These are phyloP conservation scores for Cyrtorhinus lividipennis DNA, from an alignment of 1,140 invertebrate species.

Conservation along the genomic window DNA sequence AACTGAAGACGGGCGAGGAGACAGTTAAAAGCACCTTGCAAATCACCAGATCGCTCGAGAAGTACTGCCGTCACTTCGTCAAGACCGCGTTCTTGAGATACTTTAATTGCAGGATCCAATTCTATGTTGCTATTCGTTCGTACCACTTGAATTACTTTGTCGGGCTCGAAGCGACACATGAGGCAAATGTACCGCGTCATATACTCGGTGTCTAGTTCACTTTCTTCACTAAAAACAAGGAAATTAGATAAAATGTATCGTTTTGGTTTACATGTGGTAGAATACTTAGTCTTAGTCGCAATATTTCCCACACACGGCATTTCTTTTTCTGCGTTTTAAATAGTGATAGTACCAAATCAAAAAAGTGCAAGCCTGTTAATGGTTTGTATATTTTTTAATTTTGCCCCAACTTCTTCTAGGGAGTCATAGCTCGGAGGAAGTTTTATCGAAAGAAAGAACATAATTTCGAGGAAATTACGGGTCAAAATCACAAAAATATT, in stretches of 20 bases:
- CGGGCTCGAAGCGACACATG: constrained; percentile 22
- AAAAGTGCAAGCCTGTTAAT: too few species aligned
- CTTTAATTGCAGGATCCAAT: constrained; percentile 21
- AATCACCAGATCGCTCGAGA: constrained; percentile 26
- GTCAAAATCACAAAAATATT: too few species aligned
- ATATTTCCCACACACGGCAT: too few species aligned
- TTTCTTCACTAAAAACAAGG: constrained; percentile 18
- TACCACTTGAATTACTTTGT: constrained; percentile 18
- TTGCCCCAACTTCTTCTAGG: too few species aligned
- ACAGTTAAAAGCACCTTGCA: constrained; percentile 26
- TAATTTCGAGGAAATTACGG: too few species aligned
- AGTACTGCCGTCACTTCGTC: constrained; percentile 26
- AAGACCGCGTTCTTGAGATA: constrained; percentile 18
- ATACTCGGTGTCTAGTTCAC: constrained; percentile 20
- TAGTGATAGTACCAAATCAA: too few species aligned
- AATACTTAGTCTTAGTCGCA: not conserved
- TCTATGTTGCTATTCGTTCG: constrained; percentile 21
- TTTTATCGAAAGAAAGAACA: too few species aligned
- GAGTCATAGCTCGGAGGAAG: too few species aligned
- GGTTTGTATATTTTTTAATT: too few species aligned
- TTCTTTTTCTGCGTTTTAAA: too few species aligned
- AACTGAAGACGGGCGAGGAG: constrained; percentile 23
- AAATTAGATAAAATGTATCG: too few species aligned
- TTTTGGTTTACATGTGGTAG: not conserved
- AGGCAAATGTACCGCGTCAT: constrained; percentile 22